Conservation (phyloP, 2,797 vertebrate genomes). For the Podarcis lilfordi region DNA sequence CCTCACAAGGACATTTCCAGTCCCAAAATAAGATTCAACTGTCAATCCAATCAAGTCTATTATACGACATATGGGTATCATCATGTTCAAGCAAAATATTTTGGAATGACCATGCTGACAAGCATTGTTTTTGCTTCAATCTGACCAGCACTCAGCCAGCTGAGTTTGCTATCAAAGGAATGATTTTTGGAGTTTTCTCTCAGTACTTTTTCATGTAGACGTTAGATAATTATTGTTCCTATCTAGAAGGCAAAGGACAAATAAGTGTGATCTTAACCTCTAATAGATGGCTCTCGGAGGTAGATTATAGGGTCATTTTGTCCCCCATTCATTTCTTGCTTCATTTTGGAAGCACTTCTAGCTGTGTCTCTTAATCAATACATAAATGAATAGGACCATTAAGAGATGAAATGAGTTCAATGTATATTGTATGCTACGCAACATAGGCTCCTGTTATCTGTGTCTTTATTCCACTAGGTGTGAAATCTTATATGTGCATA, state of each 20-base stretch:
- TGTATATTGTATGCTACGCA: background rate
- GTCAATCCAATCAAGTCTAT: too few species aligned
- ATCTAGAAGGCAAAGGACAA: conserved; percentile 20
- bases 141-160: background rate
- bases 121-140: background rate
- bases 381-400: background rate
- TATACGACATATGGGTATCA: too few species aligned
- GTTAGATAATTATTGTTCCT: conserved; percentile 7
- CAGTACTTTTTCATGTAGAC: background rate
- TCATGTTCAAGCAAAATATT: too few species aligned
- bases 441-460: background rate
- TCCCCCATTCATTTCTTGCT: background rate
- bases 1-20: too few species aligned
- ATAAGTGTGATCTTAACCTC: background rate
- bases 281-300: background rate
- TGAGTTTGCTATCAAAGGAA: background rate
- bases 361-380: conserved; percentile 15
- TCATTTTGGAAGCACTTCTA: background rate
- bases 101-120: too few species aligned
- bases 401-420: background rate
- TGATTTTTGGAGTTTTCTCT: background rate
- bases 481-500: too few species aligned
- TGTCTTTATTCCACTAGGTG: background rate
- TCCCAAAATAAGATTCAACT: too few species aligned
- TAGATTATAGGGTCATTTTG: background rate